These are phyloP conservation scores for Gandaritis pyraliata DNA, from an alignment of 2,888 invertebrate genomes.

Conservation along the genomic window DNA sequence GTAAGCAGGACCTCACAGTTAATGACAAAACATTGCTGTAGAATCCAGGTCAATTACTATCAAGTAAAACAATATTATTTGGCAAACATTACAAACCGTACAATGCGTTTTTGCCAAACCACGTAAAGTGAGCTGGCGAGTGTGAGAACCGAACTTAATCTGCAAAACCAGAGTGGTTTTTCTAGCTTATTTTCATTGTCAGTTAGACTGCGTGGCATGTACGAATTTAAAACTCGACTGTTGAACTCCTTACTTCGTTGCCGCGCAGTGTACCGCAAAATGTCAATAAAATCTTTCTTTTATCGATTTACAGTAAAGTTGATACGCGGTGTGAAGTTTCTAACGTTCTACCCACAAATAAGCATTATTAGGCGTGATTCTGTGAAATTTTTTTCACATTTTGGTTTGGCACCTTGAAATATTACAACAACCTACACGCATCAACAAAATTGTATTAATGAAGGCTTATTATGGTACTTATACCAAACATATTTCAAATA, in stretches of 20 bases:
- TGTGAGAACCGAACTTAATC: constrained; percentile 21
- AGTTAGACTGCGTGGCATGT: too few relatives aligned
- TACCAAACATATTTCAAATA: too few relatives aligned
- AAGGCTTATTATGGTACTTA: too few relatives aligned
- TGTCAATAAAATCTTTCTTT: too few relatives aligned
- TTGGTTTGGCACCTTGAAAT: not conserved
- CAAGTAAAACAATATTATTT: constrained; percentile 27
- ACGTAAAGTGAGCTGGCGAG: constrained; percentile 1
- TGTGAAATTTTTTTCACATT: not conserved
- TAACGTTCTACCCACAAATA: not conserved
- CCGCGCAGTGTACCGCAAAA: too few relatives aligned
- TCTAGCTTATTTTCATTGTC: too few relatives aligned
- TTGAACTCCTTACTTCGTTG: too few relatives aligned
- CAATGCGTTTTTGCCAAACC: constrained; percentile 26
- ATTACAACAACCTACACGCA: too few relatives aligned
- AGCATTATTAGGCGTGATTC: not conserved
- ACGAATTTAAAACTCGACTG: too few relatives aligned
- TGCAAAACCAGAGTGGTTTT: too few relatives aligned
- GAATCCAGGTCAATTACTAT: constrained; percentile 17
- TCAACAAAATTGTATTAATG: too few relatives aligned
- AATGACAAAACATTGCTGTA: constrained; percentile 8
- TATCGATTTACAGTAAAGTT: not conserved
- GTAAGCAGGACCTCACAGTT: too few relatives aligned
- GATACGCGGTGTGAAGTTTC: constrained; percentile 4
- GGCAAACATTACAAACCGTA: constrained; percentile 23